phyloP scores from a whole-genome alignment of 2,888 invertebrate genomes.

The Rutpela maculata region DNA sequence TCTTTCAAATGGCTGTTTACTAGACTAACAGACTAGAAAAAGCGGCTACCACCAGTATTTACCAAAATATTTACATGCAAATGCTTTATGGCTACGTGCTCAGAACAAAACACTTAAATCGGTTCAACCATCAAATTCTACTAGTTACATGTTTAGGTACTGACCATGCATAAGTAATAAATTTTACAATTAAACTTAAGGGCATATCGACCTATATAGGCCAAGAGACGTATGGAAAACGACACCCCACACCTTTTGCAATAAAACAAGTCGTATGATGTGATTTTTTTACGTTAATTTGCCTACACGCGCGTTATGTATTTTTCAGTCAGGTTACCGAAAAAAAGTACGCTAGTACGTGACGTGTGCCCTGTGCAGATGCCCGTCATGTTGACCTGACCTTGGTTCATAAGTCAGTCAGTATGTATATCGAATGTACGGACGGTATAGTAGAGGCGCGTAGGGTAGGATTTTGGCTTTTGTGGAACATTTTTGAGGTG shows the following conservation, averaged over 20 bases:
- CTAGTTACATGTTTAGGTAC: slow-evolving; percentile 51
- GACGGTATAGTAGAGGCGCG: too few species aligned
- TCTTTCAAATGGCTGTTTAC: slow-evolving; percentile 27
- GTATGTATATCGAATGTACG: slow-evolving; percentile 36
- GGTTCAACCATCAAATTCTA: slow-evolving; percentile 52
- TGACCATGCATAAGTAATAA: slow-evolving; percentile 50
- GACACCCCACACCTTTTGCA: slow-evolving; percentile 36
- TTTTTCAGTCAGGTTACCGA: slow-evolving; percentile 21
- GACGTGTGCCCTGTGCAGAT: slow-evolving; percentile 51
- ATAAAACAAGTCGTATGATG: slow-evolving; percentile 1
- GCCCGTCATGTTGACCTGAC: slow-evolving; percentile 49
- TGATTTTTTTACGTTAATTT: slow-evolving; percentile 15
- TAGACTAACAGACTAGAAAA: slow-evolving; percentile 49
- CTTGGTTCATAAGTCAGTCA: slow-evolving; percentile 43
- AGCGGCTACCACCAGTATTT: slow-evolving; percentile 43
- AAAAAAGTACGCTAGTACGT: slow-evolving; percentile 45
- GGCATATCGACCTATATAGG: slow-evolving; percentile 53
- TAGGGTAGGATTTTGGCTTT: too few species aligned
- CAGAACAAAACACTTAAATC: slow-evolving; percentile 48
- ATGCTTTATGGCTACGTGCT: slow-evolving; percentile 49
- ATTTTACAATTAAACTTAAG: slow-evolving; percentile 52
- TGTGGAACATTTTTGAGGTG: too few species aligned
- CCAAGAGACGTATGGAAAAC: slow-evolving; percentile 22
- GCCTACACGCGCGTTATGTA: slow-evolving; percentile 20
- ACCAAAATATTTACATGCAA: slow-evolving; percentile 49